A percentile compares a stretch with the other conserved stretches of the same genome.
Conservation (phyloP, 2,113 vertebrate genomes). For the Cynoglossus semilaevis region DNA sequence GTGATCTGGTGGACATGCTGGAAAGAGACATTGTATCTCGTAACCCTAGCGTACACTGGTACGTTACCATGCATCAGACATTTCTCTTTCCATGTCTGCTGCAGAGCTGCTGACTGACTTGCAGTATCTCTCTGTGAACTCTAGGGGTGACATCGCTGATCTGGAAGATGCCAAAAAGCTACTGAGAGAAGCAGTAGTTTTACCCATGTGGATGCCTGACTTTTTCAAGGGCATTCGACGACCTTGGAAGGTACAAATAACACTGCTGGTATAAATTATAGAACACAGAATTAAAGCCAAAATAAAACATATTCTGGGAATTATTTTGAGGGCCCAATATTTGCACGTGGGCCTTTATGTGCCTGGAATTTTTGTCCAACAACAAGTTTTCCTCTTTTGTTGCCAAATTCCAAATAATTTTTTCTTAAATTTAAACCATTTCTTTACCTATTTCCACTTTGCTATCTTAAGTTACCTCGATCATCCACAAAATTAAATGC, state of each 20-base stretch:
- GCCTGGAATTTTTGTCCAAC: no score
- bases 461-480: no score
- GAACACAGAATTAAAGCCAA: not conserved
- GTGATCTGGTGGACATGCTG: slow-evolving; percentile 88
- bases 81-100: not conserved
- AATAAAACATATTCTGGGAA: not conserved
- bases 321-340: no score
- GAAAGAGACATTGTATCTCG: slow-evolving; percentile 97
- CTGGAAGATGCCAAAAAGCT: slow-evolving; percentile 92
- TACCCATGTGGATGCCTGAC: slow-evolving; percentile 99
- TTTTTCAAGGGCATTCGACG: slow-evolving; percentile 97
- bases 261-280: not conserved
- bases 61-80: slow-evolving; percentile 30
- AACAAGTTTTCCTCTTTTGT: no score
- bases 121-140: slow-evolving; percentile 12
- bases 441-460: no score
- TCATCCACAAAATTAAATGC: no score
- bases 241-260: slow-evolving; percentile 88
- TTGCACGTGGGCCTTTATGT: no score
- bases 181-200: slow-evolving; percentile 92
- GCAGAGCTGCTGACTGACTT: not conserved
- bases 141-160: slow-evolving; percentile 96
- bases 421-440: no score
- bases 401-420: no score
- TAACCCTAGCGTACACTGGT: slow-evolving; percentile 96